Evolutionary conservation across 2,888 invertebrate genomes (phyloP), one percentile per base, ranked within the genome.

Genomic region (Spisula solida): DNA sequence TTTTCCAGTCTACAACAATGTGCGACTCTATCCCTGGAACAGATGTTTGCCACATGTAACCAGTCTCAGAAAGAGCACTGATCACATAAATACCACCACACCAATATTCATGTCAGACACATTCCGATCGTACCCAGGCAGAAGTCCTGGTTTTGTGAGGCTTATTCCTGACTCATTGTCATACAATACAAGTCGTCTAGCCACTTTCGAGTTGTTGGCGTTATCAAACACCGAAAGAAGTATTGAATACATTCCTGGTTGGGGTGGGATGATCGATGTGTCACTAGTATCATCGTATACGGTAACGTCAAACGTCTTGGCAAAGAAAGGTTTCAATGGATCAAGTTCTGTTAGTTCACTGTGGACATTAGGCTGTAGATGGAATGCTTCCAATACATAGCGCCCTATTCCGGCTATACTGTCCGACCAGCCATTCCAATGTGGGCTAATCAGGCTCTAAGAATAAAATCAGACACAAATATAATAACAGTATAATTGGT

Each of bases 181-280:
- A 31, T 91, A 94, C 41, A 94, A 85, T 4, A 88, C 86, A 4
- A 94, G 82, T 12, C 93, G 81, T 29, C 94, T 82, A 16, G 93
- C 92, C 84, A 91, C 93, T 55, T 85, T 84, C 25, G 93, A 92
- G 84, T 94, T 94, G 81, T 94, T 94, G 20, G 94, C 94, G 29
- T 79, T 88, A 81, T 94, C 94, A 20, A 90, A 88, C 1, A 91
- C 91, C 88, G 93, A 91, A 12, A 94, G 87, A 4, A 94, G 86
- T 14, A 93, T 78, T 0, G 94, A 93, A 82, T 93, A 94, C 88
- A 93, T 90, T 0, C 94, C 94, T 1, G 91, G 87, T 0, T 34
- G 41, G 1, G 82, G 29, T 5, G 93, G 93, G 20, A 55, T 25
- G 14, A 79, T 75, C 41, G 31, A 12, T 16, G 84, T 86, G 12